Evolutionary conservation across 2,113 vertebrate genomes (phyloP).

Genomic region (Excalfactoria chinensis): DNA sequence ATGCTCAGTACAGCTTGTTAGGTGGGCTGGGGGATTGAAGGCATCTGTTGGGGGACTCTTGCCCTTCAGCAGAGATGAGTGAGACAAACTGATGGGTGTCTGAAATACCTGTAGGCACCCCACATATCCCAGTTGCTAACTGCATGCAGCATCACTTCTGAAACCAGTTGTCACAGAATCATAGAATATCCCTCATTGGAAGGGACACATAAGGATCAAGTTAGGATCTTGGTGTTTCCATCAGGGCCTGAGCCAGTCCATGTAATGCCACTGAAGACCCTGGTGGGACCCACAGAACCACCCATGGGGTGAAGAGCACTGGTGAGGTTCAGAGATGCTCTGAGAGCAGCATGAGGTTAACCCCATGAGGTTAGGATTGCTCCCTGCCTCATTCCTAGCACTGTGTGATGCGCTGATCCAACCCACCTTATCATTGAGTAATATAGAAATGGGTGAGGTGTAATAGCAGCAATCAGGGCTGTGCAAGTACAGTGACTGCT

Average conservation of each 20-base stretch:
- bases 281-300: accelerated
- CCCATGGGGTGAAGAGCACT: not conserved
- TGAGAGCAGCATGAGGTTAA: not conserved
- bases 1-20: not conserved
- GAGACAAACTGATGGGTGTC: not conserved
- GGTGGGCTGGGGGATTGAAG: not conserved
- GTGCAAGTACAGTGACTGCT: not conserved
- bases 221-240: not conserved
- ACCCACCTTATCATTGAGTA: not conserved
- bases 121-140: accelerated
- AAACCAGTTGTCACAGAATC: not conserved
- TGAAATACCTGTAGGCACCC: not conserved
- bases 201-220: too few species aligned
- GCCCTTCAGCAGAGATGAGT: not conserved
- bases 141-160: not conserved
- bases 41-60: accelerated
- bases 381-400: not conserved
- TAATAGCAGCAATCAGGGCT: accelerated
- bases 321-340: not conserved
- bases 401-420: not conserved
- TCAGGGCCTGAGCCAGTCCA: accelerated
- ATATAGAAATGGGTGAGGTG: accelerated
- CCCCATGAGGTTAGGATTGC: not conserved
- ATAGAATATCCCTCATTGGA: too few species aligned
- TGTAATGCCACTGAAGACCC: not conserved